Evolutionary conservation across 1,140 invertebrate genomes (phyloP).

Genomic region (Drosophila hydei): DNA sequence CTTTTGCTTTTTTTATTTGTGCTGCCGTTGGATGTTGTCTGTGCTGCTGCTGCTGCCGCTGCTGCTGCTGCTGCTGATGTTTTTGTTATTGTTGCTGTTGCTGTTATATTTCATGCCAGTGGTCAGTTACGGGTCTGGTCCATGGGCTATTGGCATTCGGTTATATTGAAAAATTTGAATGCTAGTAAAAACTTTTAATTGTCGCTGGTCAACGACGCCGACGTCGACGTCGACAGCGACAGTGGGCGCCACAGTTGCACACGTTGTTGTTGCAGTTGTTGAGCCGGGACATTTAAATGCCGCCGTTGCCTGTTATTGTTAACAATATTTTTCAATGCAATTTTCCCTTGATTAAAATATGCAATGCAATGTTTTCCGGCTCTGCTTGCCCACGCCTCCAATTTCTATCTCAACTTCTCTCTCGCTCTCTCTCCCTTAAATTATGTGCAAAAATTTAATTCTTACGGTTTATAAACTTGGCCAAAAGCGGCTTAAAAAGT

Average conservation of each 20-base stretch:
- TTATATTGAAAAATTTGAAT: conserved; percentile 81
- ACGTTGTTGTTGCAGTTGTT: conserved; percentile 37
- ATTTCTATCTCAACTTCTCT: conserved; percentile 20
- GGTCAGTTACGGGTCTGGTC: conserved; percentile 64
- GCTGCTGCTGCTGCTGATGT: conserved; percentile 21
- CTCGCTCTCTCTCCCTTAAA: conserved; percentile 9
- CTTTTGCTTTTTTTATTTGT: conserved; percentile 44
- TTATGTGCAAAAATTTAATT: conserved; percentile 36
- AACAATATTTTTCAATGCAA: conserved; percentile 80
- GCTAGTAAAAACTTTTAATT: conserved; percentile 81
- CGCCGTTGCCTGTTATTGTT: conserved; percentile 72
- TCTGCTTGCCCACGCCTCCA: neutral
- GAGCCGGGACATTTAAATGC: conserved; percentile 66
- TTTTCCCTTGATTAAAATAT: conserved; percentile 81
- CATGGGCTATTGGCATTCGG: conserved; percentile 57
- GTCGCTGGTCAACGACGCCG: conserved; percentile 53
- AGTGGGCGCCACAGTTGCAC: neutral
- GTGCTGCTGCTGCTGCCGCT: neutral
- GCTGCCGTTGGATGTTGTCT: conserved; percentile 47
- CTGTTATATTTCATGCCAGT: conserved; percentile 50
- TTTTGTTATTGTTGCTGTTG: conserved; percentile 20
- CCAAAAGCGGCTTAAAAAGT: conserved; percentile 33
- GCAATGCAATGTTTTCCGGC: conserved; percentile 76
- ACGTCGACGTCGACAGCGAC: too few relatives aligned
- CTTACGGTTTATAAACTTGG: conserved; percentile 11